These are phyloP conservation scores for Bothrops jararaca DNA, from an alignment of 2,113 vertebrate genomes.

Conservation along the genomic window DNA sequence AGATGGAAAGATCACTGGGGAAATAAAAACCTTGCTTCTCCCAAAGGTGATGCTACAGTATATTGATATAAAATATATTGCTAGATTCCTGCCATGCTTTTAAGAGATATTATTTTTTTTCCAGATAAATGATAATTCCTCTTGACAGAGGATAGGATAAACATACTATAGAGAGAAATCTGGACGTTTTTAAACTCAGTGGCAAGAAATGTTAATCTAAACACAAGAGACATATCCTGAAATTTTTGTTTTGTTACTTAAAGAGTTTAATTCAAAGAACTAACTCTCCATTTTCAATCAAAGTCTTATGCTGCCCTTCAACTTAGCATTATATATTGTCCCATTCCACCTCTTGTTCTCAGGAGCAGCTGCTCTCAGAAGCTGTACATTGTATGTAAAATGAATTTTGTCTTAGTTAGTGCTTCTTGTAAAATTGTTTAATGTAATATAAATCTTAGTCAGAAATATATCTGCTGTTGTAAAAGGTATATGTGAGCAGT, in stretches of 20 bases:
- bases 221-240: neutral
- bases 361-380: neutral
- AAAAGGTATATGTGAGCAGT: neutral
- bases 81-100: neutral
- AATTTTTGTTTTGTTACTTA: neutral
- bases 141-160: constrained; percentile 13
- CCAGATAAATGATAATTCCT: constrained; percentile 10
- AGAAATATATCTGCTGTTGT: neutral
- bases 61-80: neutral
- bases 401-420: neutral
- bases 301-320: neutral
- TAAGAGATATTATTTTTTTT: neutral
- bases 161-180: constrained; percentile 9
- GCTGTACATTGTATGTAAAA: neutral
- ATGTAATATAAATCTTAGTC: neutral
- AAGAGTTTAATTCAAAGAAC: neutral
- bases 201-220: constrained; percentile 12
- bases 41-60: neutral
- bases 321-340: neutral
- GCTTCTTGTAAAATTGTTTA: neutral
- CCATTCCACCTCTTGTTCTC: neutral
- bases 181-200: neutral
- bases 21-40: neutral
- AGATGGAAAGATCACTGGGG: neutral
- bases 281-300: neutral